Evolutionary conservation across 2,888 invertebrate genomes (phyloP), one percentile per base, ranked within the genome.

Genomic region (Hydraecia micacea): DNA sequence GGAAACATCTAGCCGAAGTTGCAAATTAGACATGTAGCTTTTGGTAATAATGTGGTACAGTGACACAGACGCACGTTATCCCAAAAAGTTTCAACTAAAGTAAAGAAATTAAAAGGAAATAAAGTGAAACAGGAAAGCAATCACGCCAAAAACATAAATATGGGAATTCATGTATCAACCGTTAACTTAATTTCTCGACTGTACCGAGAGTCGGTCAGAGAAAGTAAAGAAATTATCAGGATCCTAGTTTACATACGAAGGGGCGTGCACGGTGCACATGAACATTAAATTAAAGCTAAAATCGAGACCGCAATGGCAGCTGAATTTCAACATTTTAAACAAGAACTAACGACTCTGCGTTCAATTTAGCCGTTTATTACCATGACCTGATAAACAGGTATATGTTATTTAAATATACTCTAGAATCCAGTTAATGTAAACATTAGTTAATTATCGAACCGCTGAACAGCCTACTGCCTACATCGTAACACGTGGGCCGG

Each of bases 191-290:
- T 86, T 83, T 81, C 79, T 81, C 80, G 60, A 71, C 65, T 36
- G 79, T 75, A 84, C 85, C 15, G 72, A 81, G 78, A 87, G 81
- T 88, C 74, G 90, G 89, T 86, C 89, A 86, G 87, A 86, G 89
- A 89, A 89, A 89, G 89, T 84, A 83, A 89, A 81, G 76, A 89
- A 89, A 86, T 87, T 80, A 88, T 87, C 76, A 88, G 84, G 87
- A 87, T 87, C 66, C 90, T 87, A 87, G 87, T 87, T 87, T 83
- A 79, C 79, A 84, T 86, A 83, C 77, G 79, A 65, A 73, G 72
- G 70, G 83, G 75, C 74, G 69, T 5, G 36, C 18, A 5, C 32
- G n/a, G 39, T 67, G 65, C 49, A 77, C 66, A 73, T 73, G 68
- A 55, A 73, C 58, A 28, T 73, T 65, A 73, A 76, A 76, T 63